Conservation (phyloP, 2,113 vertebrate genomes). For the Clinocottus analis region DNA sequence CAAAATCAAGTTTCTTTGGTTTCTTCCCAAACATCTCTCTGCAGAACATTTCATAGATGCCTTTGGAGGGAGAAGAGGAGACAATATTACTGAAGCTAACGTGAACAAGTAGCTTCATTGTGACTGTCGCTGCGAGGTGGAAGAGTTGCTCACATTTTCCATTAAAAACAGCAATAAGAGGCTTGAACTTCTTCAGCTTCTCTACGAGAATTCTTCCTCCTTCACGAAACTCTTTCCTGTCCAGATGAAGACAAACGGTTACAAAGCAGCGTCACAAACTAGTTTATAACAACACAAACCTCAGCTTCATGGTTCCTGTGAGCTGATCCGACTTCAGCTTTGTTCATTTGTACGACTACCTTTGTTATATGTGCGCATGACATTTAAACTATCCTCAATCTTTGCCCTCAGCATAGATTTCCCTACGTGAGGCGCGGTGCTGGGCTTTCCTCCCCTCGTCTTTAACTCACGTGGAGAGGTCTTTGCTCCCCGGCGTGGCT, state of each 20-base stretch:
- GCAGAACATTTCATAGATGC: conserved; percentile 99
- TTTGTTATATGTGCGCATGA: too few species aligned
- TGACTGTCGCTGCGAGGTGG: neutral
- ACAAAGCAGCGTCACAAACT: neutral
- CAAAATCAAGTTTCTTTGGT: conserved; percentile 85
- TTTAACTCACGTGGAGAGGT: conserved; percentile 89
- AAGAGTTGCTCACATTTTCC: conserved; percentile 93
- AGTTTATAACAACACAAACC: neutral
- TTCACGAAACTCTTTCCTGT: conserved; percentile 97
- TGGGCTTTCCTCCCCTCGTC: neutral
- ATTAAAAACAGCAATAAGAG: conserved; percentile 97
- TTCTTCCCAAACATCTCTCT: conserved; percentile 97
- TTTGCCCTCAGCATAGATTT: neutral
- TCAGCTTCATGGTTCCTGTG: neutral
- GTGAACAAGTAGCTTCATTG: accelerated
- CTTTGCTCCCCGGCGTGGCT: conserved; percentile 97
- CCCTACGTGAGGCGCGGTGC: too few species aligned
- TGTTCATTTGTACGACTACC: too few species aligned
- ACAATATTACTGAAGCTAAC: neutral
- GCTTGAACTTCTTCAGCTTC: conserved; percentile 95
- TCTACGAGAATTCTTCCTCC: conserved; percentile 95
- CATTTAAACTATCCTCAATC: too few species aligned
- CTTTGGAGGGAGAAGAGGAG: conserved; percentile 66
- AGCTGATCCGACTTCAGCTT: too few species aligned
- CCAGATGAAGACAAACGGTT: conserved; percentile 22